Base-by-base conservation (phyloP, 1,140 invertebrate genomes). In the Drosophila sp. region DNA sequence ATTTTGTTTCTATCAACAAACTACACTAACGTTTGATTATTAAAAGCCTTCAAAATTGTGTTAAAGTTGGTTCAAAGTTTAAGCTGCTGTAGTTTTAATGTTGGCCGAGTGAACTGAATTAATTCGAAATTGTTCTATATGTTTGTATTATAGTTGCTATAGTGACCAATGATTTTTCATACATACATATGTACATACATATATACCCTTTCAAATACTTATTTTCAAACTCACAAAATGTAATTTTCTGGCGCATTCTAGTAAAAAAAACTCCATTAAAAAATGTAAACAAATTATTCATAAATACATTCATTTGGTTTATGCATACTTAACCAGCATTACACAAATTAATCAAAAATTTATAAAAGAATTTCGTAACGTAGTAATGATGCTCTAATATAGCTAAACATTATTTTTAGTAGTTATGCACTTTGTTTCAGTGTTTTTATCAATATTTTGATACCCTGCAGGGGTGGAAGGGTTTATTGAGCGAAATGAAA, bases 381-480 rank as follows among this genome's bases (percentile, higher is more conserved):
- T 7, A 25, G 7, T 25, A 8, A 7, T 50, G 23, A 47, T 25
- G 44, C 44, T 25, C 17, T 47, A 47, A 47, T 23, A 47, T 3
- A 50, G 44, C 44, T 50, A 27, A 27, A 50, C 44, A 50, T 50
- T 50, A 50, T 17, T 50, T 50, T 27, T 50, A 25, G 23, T 50
- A 50, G 44, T 27, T 25, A 10, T 50, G 23, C 23, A 50, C 3
- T 27, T 50, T 50, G 44, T 50, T 50, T 27, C 1, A 10, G 23
- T 27, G 2, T 27, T 50, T 25, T 50, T 27, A 50, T 27, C 44
- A 50, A 50, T 50, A 27, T 50, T 50, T 50, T 1, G 0, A 10
- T 27, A 50, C 44, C 44, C 44, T 27, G 6, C 10, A 50, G n/a
- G 1, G 33, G 35, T 11, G 11, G 11, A 38, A 11, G 35, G 10